Percentiles rank a stretch among this genome's conserved stretches.
These are phyloP conservation scores for Carabus problematicus DNA, from an alignment of 2,888 invertebrate species.

Conservation along the genomic window DNA sequence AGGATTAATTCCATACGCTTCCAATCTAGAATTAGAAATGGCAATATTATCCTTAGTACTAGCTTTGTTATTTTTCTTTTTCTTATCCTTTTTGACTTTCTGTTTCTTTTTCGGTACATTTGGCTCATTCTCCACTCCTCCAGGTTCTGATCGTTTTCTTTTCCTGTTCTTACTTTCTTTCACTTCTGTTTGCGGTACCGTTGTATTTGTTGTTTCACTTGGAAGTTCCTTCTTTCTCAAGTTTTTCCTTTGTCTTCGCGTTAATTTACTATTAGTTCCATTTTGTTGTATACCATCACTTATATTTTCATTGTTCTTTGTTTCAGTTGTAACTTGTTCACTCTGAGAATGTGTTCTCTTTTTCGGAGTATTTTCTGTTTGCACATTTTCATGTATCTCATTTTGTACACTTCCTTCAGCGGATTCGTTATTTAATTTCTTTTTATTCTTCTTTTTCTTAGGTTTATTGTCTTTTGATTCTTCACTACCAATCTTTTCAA, in stretches of 20 bases:
- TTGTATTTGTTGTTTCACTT: background rate
- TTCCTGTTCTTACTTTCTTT: constrained; percentile 42
- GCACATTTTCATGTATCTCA: constrained; percentile 41
- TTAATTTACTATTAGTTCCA: constrained; percentile 20
- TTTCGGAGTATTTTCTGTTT: constrained; percentile 32
- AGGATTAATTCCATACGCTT: constrained; percentile 92
- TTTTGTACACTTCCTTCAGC: constrained; percentile 38
- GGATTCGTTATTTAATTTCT: constrained; percentile 43
- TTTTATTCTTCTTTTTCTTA: constrained; percentile 42
- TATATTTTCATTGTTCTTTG: constrained; percentile 12
- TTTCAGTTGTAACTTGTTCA: constrained; percentile 24
- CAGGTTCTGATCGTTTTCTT: constrained; percentile 26
- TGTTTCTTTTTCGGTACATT: constrained; percentile 47
- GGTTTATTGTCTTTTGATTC: constrained; percentile 38
- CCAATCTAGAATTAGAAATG: constrained; percentile 80
- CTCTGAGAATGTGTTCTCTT: constrained; percentile 29
- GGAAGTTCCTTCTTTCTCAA: constrained; percentile 33
- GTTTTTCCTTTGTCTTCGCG: constrained; percentile 33
- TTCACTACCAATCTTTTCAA: constrained; percentile 39
- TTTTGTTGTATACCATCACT: constrained; percentile 16
- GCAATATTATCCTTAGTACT: constrained; percentile 46
- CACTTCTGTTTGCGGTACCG: too few relatives aligned
- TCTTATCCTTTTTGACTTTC: constrained; percentile 52
- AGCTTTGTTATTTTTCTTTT: constrained; percentile 37
- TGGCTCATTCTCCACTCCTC: constrained; percentile 40